Conservation (phyloP, 2,113 vertebrate species). For the Prionailurus viverrinus region DNA sequence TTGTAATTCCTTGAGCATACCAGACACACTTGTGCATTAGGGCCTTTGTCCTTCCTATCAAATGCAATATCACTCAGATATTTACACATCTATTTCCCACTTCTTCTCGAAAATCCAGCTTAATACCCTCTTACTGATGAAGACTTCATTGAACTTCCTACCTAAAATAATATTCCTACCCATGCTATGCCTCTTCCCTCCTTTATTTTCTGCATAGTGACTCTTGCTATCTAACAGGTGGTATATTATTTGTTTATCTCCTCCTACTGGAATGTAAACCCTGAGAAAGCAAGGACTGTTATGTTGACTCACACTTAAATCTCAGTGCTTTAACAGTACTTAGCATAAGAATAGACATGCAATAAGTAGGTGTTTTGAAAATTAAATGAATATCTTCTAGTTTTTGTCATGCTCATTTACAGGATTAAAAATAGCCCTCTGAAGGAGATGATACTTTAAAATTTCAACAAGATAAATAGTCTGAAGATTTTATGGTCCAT, state of each 20-base stretch:
- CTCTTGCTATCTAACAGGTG: not conserved
- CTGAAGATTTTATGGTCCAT: not conserved
- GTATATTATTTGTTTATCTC: not conserved
- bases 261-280: not conserved
- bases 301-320: not conserved
- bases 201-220: not conserved
- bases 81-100: not conserved
- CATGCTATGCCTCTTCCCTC: not conserved
- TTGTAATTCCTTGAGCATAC: not conserved
- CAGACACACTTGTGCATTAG: not conserved
- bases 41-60: not conserved
- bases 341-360: not conserved
- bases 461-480: not conserved
- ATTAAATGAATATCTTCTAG: not conserved
- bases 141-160: not conserved
- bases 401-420: not conserved
- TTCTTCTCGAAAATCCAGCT: not conserved
- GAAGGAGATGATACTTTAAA: not conserved
- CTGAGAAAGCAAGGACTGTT: not conserved
- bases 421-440: not conserved
- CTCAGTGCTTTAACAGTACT: not conserved
- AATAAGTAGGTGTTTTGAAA: not conserved
- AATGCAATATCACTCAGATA: not conserved
- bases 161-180: not conserved
- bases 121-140: not conserved